These are phyloP conservation scores for Botia kubotai DNA, from an alignment of 2,797 vertebrate species.

Conservation along the genomic window DNA sequence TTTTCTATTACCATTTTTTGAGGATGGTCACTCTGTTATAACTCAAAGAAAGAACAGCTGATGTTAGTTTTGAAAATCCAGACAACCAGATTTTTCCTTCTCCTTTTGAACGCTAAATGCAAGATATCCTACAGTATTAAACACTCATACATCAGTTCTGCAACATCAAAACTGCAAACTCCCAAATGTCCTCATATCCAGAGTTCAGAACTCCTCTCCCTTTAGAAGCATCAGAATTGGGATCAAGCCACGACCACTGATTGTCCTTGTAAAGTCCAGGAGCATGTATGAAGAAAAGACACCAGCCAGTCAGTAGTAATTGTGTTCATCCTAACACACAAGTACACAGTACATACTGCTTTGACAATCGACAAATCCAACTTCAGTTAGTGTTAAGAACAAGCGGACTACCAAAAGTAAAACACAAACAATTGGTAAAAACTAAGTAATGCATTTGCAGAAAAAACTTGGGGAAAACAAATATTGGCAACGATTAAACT, in stretches of 20 bases:
- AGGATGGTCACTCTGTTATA: conserved; percentile 15
- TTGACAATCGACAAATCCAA: conserved; percentile 35
- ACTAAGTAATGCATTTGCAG: conserved; percentile 21
- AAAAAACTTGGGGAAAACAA: conserved; percentile 20
- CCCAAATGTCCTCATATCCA: conserved; percentile 2
- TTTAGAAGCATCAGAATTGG: conserved; percentile 1
- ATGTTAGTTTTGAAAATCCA: conserved; percentile 9
- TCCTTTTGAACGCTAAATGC: conserved; percentile 16
- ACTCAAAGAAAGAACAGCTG: conserved; percentile 1
- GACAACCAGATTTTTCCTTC: conserved; percentile 15
- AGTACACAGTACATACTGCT: conserved; percentile 43
- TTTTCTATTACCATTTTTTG: conserved; percentile 18
- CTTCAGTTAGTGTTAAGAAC: conserved; percentile 42
- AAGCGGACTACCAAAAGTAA: conserved; percentile 38
- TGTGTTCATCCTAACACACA: conserved; percentile 28
- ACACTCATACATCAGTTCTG: neutral
- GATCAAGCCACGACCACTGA: conserved; percentile 28
- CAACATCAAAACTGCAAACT: neutral
- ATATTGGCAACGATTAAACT: conserved; percentile 44
- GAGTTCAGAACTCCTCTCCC: conserved; percentile 1
- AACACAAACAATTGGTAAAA: conserved; percentile 21
- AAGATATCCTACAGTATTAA: conserved; percentile 25
- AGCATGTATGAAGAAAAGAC: conserved; percentile 14
- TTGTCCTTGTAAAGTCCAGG: conserved; percentile 26
- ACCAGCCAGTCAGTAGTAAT: conserved; percentile 9